A percentile compares a stretch with the other conserved stretches of the same genome.
These are phyloP conservation scores for Alosa sapidissima DNA, from an alignment of 2,797 vertebrate genomes.

Conservation along the genomic window DNA sequence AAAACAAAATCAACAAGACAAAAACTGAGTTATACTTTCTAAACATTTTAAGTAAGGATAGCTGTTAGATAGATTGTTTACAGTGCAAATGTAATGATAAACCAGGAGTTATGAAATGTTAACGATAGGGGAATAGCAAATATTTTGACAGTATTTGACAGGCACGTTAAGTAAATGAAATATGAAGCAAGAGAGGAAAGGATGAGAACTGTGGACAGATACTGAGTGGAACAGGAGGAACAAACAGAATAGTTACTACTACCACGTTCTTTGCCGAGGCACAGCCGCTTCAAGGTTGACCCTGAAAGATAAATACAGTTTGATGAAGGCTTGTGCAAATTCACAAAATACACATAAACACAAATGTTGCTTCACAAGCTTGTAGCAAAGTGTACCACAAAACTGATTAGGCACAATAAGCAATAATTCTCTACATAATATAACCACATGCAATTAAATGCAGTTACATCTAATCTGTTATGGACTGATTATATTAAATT, in stretches of 20 bases:
- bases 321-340: neutral
- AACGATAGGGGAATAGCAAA: too few species aligned
- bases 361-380: slow-evolving; percentile 37
- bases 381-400: neutral
- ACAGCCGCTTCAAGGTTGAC: slow-evolving; percentile 97
- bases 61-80: too few species aligned
- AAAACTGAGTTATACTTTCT: too few species aligned
- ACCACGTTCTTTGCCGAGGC: slow-evolving; percentile 98
- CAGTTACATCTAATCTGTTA: neutral
- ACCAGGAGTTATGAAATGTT: too few species aligned
- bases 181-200: slow-evolving; percentile 19
- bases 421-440: neutral
- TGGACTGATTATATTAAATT: neutral
- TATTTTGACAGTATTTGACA: too few species aligned
- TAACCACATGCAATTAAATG: slow-evolving; percentile 9
- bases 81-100: too few species aligned
- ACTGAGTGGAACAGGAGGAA: neutral
- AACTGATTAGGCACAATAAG: neutral
- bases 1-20: too few species aligned
- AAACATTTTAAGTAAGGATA: too few species aligned
- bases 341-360: neutral
- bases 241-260: slow-evolving; percentile 84
- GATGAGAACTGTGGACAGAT: neutral
- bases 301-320: slow-evolving; percentile 78
- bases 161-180: too few species aligned